Evolutionary conservation across 1,140 invertebrate genomes (phyloP).

Genomic region (Brachionus angularis): DNA sequence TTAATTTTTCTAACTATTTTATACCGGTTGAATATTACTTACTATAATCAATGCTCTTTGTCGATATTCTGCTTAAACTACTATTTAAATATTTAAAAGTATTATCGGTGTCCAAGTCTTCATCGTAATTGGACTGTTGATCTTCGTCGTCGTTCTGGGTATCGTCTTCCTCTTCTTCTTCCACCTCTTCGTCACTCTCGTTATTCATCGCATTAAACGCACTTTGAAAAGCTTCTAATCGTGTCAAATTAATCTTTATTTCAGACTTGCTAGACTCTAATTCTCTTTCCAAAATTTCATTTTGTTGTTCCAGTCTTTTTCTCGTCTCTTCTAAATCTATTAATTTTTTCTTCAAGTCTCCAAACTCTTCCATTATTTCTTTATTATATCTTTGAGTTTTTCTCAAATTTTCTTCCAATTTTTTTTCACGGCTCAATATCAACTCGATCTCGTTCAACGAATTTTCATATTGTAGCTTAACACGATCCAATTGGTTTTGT

Average conservation of each 20-base stretch:
- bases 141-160: not conserved
- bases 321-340: constrained; percentile 20
- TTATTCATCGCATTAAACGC: constrained; percentile 34
- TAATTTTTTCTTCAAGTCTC: constrained; percentile 9
- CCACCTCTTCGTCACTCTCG: constrained; percentile 28
- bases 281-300: constrained; percentile 17
- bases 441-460: constrained; percentile 27
- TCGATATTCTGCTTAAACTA: constrained; percentile 17
- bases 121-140: not conserved
- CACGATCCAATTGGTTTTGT: constrained; percentile 24
- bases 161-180: constrained; percentile 21
- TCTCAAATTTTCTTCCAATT: constrained; percentile 24
- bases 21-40: not conserved
- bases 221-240: constrained; percentile 16
- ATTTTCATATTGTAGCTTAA: constrained; percentile 19
- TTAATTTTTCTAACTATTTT: no score
- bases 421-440: constrained; percentile 20
- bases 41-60: constrained; percentile 7
- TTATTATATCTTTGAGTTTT: constrained; percentile 9
- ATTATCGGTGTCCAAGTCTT: not conserved
- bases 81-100: not conserved
- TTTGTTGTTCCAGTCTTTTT: constrained; percentile 3
- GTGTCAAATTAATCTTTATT: constrained; percentile 11
- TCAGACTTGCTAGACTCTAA: constrained; percentile 1
- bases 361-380: constrained; percentile 19